phyloP scores from a whole-genome alignment of 2,888 invertebrate genomes.

The Cryptocephalus moraei region DNA sequence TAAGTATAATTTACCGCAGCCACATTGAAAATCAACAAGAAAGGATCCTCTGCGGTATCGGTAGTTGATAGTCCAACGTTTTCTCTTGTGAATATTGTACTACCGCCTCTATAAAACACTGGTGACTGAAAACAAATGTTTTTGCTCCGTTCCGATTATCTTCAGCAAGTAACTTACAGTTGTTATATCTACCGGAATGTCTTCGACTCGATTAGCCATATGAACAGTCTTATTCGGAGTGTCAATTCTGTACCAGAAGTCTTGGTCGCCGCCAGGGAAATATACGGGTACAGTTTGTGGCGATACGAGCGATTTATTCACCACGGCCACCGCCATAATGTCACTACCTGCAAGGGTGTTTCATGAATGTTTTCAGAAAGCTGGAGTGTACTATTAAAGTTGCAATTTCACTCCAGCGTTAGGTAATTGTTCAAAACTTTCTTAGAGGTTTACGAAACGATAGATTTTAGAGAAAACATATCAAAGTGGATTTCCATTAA shows the following conservation, averaged over 20 bases:
- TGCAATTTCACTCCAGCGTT: no score
- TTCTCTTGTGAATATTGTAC: conserved; percentile 21
- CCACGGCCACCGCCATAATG: conserved; percentile 76
- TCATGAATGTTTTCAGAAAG: no score
- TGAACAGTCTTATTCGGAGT: conserved; percentile 6
- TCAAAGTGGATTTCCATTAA: no score
- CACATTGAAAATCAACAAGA: background rate
- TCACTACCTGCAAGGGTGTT: conserved; percentile 50
- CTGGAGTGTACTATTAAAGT: no score
- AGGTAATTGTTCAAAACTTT: no score
- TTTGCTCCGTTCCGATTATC: background rate
- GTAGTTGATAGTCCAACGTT: background rate
- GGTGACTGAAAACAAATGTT: conserved; percentile 14
- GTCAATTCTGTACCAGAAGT: conserved; percentile 57
- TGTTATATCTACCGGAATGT: conserved; percentile 12
- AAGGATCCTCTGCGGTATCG: background rate
- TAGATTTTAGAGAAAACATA: no score
- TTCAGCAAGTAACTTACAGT: conserved; percentile 10
- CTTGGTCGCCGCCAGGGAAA: conserved; percentile 64
- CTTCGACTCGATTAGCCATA: conserved; percentile 2
- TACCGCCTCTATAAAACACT: conserved; percentile 22
- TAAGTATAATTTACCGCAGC: background rate
- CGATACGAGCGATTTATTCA: conserved; percentile 63
- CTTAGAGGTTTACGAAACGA: no score
- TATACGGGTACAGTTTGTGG: conserved; percentile 66